Conservation (phyloP, 2,113 vertebrate genomes). For the Prietella phreatophila region DNA sequence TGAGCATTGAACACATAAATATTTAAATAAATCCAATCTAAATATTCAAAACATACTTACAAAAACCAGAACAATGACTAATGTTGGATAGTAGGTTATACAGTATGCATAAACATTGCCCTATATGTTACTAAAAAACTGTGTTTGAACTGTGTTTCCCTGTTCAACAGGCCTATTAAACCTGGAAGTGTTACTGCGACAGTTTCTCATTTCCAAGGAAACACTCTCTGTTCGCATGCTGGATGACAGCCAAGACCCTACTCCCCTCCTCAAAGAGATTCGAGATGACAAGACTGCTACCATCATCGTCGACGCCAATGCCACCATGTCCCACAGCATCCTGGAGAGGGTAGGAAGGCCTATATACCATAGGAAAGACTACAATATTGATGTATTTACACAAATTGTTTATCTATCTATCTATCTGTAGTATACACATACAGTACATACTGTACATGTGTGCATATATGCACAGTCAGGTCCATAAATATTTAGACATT, state of each 20-base stretch:
- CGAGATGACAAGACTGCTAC: constrained; percentile 96
- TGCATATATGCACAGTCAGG: background rate
- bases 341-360: constrained; percentile 81
- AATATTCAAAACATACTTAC: background rate
- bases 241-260: constrained; percentile 93
- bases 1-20: background rate
- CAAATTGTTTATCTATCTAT: background rate
- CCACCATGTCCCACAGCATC: constrained; percentile 94
- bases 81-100: background rate
- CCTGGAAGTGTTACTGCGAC: constrained; percentile 93
- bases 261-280: constrained; percentile 94
- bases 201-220: constrained; percentile 99
- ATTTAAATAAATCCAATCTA: background rate
- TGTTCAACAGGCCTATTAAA: constrained; percentile 87
- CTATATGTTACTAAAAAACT: background rate
- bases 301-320: constrained; percentile 95
- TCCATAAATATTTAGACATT: background rate
- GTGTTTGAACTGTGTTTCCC: constrained; percentile 40
- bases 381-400: background rate
- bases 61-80: background rate
- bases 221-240: constrained; percentile 95
- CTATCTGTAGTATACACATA: background rate
- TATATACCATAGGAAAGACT: background rate
- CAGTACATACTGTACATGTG: background rate
- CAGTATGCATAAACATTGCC: background rate